Percentiles rank a stretch among this genome's conserved stretches.
Evolutionary conservation across 2,888 invertebrate genomes (phyloP).

Genomic region (Malachius bipustulatus): DNA sequence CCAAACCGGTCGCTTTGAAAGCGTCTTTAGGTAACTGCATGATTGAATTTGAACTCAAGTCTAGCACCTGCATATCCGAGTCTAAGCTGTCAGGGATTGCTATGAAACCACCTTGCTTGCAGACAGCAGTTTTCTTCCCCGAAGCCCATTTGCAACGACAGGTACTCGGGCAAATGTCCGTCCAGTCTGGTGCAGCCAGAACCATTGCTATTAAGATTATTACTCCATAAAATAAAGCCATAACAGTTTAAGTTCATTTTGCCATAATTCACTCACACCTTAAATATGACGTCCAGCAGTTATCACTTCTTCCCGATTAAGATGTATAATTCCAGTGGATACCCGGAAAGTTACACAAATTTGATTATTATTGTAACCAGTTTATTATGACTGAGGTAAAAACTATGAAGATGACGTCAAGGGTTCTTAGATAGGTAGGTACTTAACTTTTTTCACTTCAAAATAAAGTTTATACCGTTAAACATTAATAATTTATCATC

Average conservation of each 20-base stretch:
- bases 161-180: slow-evolving; percentile 73
- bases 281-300: slow-evolving; percentile 17
- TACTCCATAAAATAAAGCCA: slow-evolving; percentile 34
- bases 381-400: too few species aligned
- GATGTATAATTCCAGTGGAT: neutral
- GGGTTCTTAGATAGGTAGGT: too few species aligned
- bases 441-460: too few species aligned
- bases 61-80: slow-evolving; percentile 73
- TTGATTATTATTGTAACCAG: too few species aligned
- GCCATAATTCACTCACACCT: slow-evolving; percentile 20
- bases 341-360: too few species aligned
- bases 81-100: slow-evolving; percentile 61
- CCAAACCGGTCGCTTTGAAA: slow-evolving; percentile 64
- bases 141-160: slow-evolving; percentile 89
- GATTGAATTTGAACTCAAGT: slow-evolving; percentile 71
- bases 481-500: too few species aligned
- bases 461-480: too few species aligned
- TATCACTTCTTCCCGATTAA: neutral
- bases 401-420: too few species aligned
- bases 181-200: slow-evolving; percentile 64
- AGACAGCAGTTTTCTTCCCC: slow-evolving; percentile 81
- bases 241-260: slow-evolving; percentile 31
- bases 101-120: slow-evolving; percentile 68
- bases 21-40: slow-evolving; percentile 63
- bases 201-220: slow-evolving; percentile 35